Percentiles rank a stretch among this genome's conserved stretches.
These are phyloP conservation scores for Agonopterix heracliana DNA, from an alignment of 2,888 invertebrate genomes.

Conservation along the genomic window DNA sequence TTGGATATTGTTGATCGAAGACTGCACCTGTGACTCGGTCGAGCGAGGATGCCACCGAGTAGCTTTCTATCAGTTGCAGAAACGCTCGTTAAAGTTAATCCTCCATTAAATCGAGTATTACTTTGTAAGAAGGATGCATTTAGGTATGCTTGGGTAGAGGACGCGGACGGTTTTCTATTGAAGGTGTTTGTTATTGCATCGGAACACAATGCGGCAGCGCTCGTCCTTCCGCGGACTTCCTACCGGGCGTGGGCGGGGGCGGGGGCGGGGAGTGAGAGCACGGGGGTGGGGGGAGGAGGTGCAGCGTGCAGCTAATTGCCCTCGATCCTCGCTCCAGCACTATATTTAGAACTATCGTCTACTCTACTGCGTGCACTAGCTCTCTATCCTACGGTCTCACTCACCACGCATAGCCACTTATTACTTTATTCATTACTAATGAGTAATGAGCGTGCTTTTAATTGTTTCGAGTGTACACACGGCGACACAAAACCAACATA, in stretches of 20 bases:
- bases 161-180: not conserved
- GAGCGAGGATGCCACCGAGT: too few relatives aligned
- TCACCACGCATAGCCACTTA: not conserved
- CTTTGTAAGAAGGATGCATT: not conserved
- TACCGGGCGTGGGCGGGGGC: not conserved
- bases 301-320: slow-evolving; percentile 22
- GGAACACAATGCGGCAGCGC: not conserved
- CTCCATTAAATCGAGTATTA: not conserved
- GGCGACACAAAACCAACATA: too few relatives aligned
- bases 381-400: not conserved
- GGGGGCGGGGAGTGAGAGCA: not conserved
- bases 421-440: not conserved
- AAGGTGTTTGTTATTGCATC: not conserved
- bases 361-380: not conserved
- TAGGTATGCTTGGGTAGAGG: not conserved
- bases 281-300: slow-evolving; percentile 4
- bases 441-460: not conserved
- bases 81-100: too few relatives aligned
- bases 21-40: too few relatives aligned
- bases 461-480: not conserved
- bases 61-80: too few relatives aligned
- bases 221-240: not conserved
- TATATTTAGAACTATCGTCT: slow-evolving; percentile 5
- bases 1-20: too few relatives aligned
- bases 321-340: slow-evolving; percentile 17